Base-by-base conservation (phyloP, 2,113 vertebrate species). In the cattle (Bos taurus) region DNA sequence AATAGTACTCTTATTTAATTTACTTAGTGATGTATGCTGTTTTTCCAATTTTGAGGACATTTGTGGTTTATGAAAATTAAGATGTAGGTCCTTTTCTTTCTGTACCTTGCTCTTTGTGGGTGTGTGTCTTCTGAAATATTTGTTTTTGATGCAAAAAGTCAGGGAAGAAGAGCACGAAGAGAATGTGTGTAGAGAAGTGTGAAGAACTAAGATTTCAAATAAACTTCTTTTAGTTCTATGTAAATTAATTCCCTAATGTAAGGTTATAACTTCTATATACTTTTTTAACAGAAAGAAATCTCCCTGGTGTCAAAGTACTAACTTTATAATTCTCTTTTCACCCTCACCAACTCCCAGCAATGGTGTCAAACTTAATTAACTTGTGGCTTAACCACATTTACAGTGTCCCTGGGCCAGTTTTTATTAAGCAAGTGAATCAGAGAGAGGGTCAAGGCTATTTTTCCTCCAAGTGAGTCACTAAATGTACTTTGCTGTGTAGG, bases 331-430 rank as follows among this genome's bases (percentile, higher is more conserved):
- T 98, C 89, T 98, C 86, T 93, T 84, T 92, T 71, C 60, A 84
- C 92, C 78, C 83, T 88, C 0, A 1, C 82, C 78, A 93, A 96
- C 85, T 96, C 88, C 83, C 71, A 94, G 94, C 62, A 87, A 91
- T 11, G 67, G 83, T 98, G 97, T 98, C 96, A 97, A 92, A 97
- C 78, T 97, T 98, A 98, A 98, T 98, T 97, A 98, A 97, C 93
- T 97, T 97, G 88, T 88, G 71, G 86, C 86, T 98, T 97, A 96
- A 93, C 96, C 95, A 98, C 94, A 91, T 94, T 96, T 92, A 83
- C 57, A 77, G n/a, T 95, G 52, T 84, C 91, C 88, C 85, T 57
- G 89, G 62, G 52, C 67, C 96, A 88, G 67, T 93, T 97, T 91
- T 95, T 95, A 90, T 96, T 95, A 98, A 97, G 46, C 62, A 64